phyloP scores from a whole-genome alignment of 2,888 invertebrate genomes.

The Drosophila cognata region DNA sequence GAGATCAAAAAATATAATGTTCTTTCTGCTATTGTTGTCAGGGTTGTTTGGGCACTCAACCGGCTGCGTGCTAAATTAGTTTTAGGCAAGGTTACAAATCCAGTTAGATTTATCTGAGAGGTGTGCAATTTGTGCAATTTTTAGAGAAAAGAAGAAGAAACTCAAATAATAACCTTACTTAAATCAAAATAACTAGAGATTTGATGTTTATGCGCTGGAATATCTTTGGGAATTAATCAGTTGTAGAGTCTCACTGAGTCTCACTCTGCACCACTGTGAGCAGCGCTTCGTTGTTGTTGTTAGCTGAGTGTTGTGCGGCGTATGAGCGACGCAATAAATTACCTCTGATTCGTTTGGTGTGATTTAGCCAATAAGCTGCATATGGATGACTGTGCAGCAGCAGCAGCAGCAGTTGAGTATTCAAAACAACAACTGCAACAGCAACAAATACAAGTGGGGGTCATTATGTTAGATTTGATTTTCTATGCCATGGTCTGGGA shows the following conservation, averaged over 20 bases:
- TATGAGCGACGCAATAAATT: constrained; percentile 68
- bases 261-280: constrained; percentile 13
- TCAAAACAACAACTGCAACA: constrained; percentile 1
- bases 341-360: constrained; percentile 38
- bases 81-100: neutral
- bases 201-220: neutral
- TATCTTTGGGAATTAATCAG: neutral
- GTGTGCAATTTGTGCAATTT: neutral
- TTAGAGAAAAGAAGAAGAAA: too few relatives aligned
- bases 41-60: neutral
- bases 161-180: neutral
- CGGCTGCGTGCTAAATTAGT: neutral
- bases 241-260: neutral
- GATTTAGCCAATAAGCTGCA: constrained; percentile 40
- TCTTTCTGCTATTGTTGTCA: neutral
- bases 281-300: neutral
- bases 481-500: constrained; percentile 84
- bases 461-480: constrained; percentile 63
- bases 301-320: constrained; percentile 32
- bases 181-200: neutral
- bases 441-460: constrained; percentile 27
- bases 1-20: neutral
- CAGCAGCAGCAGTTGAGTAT: constrained; percentile 7
- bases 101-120: neutral
- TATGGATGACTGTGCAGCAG: constrained; percentile 36